Evolutionary conservation across 1,140 invertebrate species (phyloP).

Genomic region (Drosophila mayri): DNA sequence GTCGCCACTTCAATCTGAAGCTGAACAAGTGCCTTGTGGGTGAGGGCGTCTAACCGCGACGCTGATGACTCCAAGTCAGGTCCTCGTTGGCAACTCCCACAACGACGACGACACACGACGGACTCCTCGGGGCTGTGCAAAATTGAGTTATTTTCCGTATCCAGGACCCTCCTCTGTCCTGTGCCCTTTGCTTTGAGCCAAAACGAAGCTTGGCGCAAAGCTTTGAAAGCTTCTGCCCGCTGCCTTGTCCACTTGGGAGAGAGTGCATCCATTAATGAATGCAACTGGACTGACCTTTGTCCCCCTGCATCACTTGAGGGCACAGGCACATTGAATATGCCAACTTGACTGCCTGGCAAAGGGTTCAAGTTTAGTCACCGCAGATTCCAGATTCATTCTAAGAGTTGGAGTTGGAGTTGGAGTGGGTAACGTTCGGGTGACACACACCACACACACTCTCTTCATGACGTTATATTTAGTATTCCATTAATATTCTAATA

Average conservation of each 20-base stretch:
- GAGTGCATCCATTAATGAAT: not conserved
- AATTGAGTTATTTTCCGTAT: conserved; percentile 72
- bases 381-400: not conserved
- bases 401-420: not conserved
- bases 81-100: conserved; percentile 64
- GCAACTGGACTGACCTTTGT: not conserved
- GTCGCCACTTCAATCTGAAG: conserved; percentile 53
- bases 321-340: not conserved
- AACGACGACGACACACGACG: conserved; percentile 22
- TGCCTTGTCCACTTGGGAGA: too few relatives aligned
- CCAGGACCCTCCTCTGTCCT: conserved; percentile 15
- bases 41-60: conserved; percentile 68
- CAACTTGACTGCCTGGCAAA: not conserved
- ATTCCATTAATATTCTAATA: conserved; percentile 85
- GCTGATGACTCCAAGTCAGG: not conserved
- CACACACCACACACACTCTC: too few relatives aligned
- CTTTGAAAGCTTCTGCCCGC: conserved; percentile 26
- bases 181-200: conserved; percentile 34
- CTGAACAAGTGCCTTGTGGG: conserved; percentile 69
- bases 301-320: not conserved
- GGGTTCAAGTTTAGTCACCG: conserved; percentile 19
- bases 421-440: not conserved
- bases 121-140: conserved; percentile 20
- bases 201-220: conserved; percentile 38
- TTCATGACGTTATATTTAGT: conserved; percentile 64